Conservation (phyloP, 2,888 invertebrate species). For the Endomychus coccineus region DNA sequence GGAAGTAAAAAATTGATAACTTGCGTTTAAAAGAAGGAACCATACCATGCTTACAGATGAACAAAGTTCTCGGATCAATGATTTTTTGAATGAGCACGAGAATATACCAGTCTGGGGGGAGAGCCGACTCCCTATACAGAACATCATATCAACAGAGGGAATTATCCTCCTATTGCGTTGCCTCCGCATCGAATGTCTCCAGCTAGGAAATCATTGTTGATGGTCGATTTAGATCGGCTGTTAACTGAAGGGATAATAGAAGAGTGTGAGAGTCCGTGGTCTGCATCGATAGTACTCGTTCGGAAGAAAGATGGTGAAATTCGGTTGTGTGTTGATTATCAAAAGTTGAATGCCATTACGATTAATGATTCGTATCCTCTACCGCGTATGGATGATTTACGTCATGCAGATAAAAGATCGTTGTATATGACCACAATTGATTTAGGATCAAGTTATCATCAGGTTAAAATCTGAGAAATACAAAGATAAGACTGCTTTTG, state of each 20-base stretch:
- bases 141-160: too few species aligned
- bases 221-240: slow-evolving; percentile 30
- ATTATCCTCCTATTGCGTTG: slow-evolving; percentile 30
- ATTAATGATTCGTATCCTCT: slow-evolving; percentile 30
- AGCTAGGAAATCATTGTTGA: slow-evolving; percentile 22
- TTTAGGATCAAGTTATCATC: slow-evolving; percentile 37
- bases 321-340: slow-evolving; percentile 35
- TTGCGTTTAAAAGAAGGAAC: slow-evolving; percentile 4
- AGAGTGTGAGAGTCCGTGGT: slow-evolving; percentile 37
- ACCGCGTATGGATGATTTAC: slow-evolving; percentile 38
- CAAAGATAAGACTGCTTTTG: slow-evolving; percentile 18
- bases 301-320: slow-evolving; percentile 31
- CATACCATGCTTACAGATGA: slow-evolving; percentile 1
- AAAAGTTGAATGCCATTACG: slow-evolving; percentile 25
- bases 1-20: too few species aligned
- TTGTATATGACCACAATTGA: slow-evolving; percentile 36
- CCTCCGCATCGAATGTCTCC: slow-evolving; percentile 34
- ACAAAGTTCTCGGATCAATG: neutral
- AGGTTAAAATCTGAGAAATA: slow-evolving; percentile 35
- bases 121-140: slow-evolving; percentile 18
- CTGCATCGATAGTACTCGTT: slow-evolving; percentile 33
- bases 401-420: too few species aligned
- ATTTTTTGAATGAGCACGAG: slow-evolving; percentile 1
- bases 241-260: slow-evolving; percentile 33
- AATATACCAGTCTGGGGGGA: slow-evolving; percentile 11